phyloP scores from a whole-genome alignment of 92 coral and sea anemone species.

The Actinernus sp. region DNA sequence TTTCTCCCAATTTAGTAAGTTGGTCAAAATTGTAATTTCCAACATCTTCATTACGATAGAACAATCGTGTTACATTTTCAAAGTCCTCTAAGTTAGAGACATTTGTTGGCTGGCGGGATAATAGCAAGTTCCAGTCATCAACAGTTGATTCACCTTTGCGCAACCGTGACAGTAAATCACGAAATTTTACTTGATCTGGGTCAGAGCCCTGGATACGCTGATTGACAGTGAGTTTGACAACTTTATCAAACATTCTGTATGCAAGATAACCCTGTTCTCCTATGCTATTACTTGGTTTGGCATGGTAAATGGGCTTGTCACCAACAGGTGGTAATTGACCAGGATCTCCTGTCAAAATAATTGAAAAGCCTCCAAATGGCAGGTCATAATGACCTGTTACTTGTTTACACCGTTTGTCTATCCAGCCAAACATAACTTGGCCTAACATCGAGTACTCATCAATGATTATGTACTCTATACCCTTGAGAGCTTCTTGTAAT shows the following conservation, averaged over 20 bases:
- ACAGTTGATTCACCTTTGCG: conserved; percentile 51
- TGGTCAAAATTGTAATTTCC: conserved; percentile 27
- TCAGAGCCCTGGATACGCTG: conserved; percentile 66
- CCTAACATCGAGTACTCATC: conserved; percentile 82
- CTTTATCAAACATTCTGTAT: conserved; percentile 74
- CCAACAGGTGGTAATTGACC: conserved; percentile 84
- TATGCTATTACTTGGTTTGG: conserved; percentile 62
- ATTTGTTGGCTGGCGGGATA: conserved; percentile 54
- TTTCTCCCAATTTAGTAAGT: conserved; percentile 20
- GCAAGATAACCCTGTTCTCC: conserved; percentile 78
- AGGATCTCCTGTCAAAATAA: conserved; percentile 71
- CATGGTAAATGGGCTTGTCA: conserved; percentile 79
- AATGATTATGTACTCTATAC: conserved; percentile 61
- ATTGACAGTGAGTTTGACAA: conserved; percentile 63
- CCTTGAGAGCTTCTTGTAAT: conserved; percentile 39
- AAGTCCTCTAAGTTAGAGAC: conserved; percentile 1
- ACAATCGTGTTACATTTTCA: conserved; percentile 38
- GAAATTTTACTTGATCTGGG: conserved; percentile 62
- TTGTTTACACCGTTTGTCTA: conserved; percentile 72
- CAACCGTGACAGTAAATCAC: conserved; percentile 60
- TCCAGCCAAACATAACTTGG: conserved; percentile 70
- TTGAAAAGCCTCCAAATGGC: conserved; percentile 56
- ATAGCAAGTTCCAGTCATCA: conserved; percentile 64
- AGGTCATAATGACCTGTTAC: conserved; percentile 62
- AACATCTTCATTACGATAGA: conserved; percentile 37